Evolutionary conservation across 2,888 invertebrate species (phyloP).

Genomic region (Papilio protenor): DNA sequence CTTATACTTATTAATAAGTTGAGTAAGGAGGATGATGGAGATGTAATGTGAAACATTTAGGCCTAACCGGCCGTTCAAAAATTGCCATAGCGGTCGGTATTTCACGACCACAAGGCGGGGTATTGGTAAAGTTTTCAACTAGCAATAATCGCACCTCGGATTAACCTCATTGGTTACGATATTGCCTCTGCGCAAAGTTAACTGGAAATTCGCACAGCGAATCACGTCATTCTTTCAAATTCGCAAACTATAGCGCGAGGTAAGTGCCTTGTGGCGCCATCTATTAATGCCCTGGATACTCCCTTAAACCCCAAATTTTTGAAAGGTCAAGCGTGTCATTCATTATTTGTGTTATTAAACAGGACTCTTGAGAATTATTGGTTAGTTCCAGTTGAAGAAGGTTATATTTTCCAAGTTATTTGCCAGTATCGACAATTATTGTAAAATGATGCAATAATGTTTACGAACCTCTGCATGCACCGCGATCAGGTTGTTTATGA

Average conservation of each 20-base stretch:
- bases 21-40: no score
- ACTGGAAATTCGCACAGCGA: background rate
- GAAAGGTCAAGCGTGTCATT: no score
- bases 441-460: background rate
- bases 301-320: no score
- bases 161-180: conserved; percentile 90
- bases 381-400: background rate
- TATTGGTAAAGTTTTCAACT: conserved; percentile 97
- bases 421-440: background rate
- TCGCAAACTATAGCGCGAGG: background rate
- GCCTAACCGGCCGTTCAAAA: conserved; percentile 89
- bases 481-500: conserved; percentile 91
- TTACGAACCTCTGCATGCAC: conserved; percentile 88
- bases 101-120: conserved; percentile 94
- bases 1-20: no score
- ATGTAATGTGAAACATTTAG: conserved; percentile 49
- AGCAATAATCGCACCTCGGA: conserved; percentile 95
- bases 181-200: conserved; percentile 95
- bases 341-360: no score
- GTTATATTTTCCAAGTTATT: conserved; percentile 12
- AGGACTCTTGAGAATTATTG: background rate
- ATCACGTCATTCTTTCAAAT: background rate
- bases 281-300: background rate
- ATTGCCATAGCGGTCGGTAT: conserved; percentile 93
- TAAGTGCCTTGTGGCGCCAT: conserved; percentile 26